Evolutionary conservation across 2,113 vertebrate species (phyloP).

Genomic region (Charina bottae): DNA sequence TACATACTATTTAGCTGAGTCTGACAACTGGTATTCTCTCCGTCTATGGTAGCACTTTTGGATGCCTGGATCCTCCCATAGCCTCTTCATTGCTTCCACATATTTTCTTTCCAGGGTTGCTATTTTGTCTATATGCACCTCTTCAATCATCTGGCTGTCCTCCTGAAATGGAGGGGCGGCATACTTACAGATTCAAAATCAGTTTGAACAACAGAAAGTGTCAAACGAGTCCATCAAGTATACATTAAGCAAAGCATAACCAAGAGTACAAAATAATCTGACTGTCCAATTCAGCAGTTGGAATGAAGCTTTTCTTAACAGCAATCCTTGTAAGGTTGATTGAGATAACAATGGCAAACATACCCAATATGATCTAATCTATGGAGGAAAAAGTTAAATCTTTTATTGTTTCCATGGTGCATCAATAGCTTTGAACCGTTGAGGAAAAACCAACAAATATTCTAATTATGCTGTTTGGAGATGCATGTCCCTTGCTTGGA

Average conservation of each 20-base stretch:
- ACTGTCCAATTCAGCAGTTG: background rate
- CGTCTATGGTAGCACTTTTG: conserved; percentile 83
- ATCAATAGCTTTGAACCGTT: background rate
- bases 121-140: conserved; percentile 83
- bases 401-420: background rate
- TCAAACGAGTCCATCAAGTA: background rate
- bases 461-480: background rate
- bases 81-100: conserved; percentile 74
- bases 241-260: background rate
- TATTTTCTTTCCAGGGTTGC: conserved; percentile 69
- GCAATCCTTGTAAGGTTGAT: background rate
- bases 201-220: background rate
- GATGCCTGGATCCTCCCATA: conserved; percentile 82
- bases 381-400: background rate
- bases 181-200: background rate
- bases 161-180: conserved; percentile 60
- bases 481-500: background rate
- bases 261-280: background rate
- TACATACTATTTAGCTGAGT: conserved; percentile 87
- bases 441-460: background rate
- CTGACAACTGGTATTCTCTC: conserved; percentile 86
- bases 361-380: background rate
- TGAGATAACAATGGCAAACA: background rate
- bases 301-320: background rate
- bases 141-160: conserved; percentile 73